Evolutionary conservation across 1,140 invertebrate genomes (phyloP).

Genomic region (Dreissena rostriformis): DNA sequence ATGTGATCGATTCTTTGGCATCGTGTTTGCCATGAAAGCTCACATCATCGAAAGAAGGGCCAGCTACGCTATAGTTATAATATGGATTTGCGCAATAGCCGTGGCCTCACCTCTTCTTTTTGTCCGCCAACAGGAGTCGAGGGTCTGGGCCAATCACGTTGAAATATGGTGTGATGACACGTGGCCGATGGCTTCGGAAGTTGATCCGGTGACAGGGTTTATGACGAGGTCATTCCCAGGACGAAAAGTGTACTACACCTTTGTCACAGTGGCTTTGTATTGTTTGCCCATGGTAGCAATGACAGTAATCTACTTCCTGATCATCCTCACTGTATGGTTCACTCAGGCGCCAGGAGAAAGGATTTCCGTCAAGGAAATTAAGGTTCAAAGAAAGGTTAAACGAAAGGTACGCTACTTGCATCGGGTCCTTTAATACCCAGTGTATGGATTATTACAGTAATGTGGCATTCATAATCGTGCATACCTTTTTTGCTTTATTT

Average conservation of each 20-base stretch:
- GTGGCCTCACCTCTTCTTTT: conserved; percentile 80
- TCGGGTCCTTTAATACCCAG: too few relatives aligned
- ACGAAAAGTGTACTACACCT: conserved; percentile 80
- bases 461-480: too few relatives aligned
- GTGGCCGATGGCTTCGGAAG: conserved; percentile 67
- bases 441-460: too few relatives aligned
- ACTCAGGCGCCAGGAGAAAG: conserved; percentile 73
- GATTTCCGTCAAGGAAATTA: conserved; percentile 72
- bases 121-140: conserved; percentile 63
- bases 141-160: conserved; percentile 75
- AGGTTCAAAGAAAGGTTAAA: conserved; percentile 72
- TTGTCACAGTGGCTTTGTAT: conserved; percentile 82
- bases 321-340: conserved; percentile 80
- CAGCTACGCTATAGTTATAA: conserved; percentile 78
- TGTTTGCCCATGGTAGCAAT: conserved; percentile 83
- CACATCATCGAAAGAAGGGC: conserved; percentile 77
- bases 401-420: conserved; percentile 69
- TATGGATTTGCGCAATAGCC: conserved; percentile 81
- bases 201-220: conserved; percentile 51
- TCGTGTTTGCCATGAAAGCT: conserved; percentile 80
- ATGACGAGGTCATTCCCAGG: conserved; percentile 51
- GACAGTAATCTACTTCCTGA: conserved; percentile 81
- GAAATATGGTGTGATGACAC: conserved; percentile 79
- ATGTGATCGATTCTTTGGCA: conserved; percentile 82
- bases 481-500: too few relatives aligned